Conservation (phyloP, 2,797 vertebrate genomes). For the Sebastiscus albofasciatus region DNA sequence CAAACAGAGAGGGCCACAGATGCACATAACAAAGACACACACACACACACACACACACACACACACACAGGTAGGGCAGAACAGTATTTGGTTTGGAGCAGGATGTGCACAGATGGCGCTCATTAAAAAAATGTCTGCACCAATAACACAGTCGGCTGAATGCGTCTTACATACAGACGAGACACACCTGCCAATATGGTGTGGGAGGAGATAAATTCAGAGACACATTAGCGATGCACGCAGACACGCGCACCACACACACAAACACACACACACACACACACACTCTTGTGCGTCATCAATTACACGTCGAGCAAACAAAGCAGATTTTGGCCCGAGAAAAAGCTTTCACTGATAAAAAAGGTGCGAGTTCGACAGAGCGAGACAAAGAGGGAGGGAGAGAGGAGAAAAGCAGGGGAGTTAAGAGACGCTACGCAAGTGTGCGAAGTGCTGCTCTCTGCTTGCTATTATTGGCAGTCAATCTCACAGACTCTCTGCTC, state of each 20-base stretch:
- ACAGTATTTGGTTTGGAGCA: constrained; percentile 51
- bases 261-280: neutral
- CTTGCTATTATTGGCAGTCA: constrained; percentile 51
- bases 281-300: constrained; percentile 24
- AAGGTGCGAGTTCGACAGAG: neutral
- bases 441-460: constrained; percentile 25
- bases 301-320: constrained; percentile 46
- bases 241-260: neutral
- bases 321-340: constrained; percentile 29
- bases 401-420: neutral
- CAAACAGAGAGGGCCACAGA: neutral
- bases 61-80: constrained; percentile 7
- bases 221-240: constrained; percentile 44
- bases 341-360: constrained; percentile 14
- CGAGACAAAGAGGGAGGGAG: neutral
- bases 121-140: constrained; percentile 77
- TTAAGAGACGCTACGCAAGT: neutral
- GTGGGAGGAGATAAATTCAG: constrained; percentile 64
- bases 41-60: neutral
- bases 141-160: constrained; percentile 73
- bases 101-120: constrained; percentile 78
- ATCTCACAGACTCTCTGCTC: constrained; percentile 30
- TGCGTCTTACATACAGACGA: constrained; percentile 59
- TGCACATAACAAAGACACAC: neutral
- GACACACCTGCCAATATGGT: constrained; percentile 69